Conservation (phyloP, 1,140 invertebrate species). For the Drosophila kepulauana region DNA sequence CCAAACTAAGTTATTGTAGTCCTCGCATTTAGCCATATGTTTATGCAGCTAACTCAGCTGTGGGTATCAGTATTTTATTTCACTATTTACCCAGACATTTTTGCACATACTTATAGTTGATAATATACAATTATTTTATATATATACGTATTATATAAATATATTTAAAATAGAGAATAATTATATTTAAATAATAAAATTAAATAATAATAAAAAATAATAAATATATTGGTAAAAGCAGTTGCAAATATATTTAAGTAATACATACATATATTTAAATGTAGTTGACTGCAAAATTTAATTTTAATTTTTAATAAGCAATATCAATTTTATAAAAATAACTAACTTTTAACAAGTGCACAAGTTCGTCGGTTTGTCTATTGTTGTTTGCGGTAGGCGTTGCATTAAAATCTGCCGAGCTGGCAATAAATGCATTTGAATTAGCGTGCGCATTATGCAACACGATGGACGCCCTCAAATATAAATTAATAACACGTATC, state of each 20-base stretch:
- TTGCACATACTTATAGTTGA: neutral
- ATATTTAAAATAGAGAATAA: neutral
- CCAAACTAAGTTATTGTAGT: conserved; percentile 74
- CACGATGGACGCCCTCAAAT: conserved; percentile 31
- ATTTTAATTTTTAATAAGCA: too few relatives aligned
- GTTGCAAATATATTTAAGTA: too few relatives aligned
- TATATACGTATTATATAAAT: too few relatives aligned
- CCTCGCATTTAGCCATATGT: conserved; percentile 30
- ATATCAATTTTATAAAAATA: too few relatives aligned
- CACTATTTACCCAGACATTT: neutral
- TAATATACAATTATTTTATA: neutral
- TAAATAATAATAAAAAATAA: too few relatives aligned
- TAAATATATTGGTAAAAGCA: too few relatives aligned
- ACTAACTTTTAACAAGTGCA: neutral
- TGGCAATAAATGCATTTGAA: conserved; percentile 56
- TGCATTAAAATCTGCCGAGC: conserved; percentile 29
- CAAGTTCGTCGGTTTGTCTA: neutral
- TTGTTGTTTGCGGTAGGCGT: conserved; percentile 23
- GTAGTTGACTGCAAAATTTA: too few relatives aligned
- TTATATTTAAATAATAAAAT: too few relatives aligned
- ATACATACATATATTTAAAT: too few relatives aligned
- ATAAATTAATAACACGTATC: conserved; percentile 63
- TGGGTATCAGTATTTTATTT: neutral
- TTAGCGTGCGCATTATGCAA: conserved; percentile 29
- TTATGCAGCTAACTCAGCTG: neutral